Evolutionary conservation across 2,113 vertebrate species (phyloP).

Genomic region (Diadophis punctatus): DNA sequence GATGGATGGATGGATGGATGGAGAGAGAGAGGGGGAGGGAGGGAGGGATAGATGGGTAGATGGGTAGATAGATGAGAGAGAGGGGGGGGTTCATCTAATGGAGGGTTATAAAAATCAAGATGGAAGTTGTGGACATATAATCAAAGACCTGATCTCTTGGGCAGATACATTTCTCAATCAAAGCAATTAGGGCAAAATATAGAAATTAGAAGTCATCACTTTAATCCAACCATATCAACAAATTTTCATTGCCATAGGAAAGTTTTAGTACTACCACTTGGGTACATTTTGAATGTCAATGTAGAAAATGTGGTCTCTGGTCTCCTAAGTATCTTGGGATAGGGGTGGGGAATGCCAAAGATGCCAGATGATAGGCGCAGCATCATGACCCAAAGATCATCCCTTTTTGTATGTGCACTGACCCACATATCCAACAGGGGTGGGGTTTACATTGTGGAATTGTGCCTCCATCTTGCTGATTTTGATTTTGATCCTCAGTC

Average conservation of each 20-base stretch:
- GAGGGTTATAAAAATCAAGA: not conserved
- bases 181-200: not conserved
- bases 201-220: not conserved
- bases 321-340: not conserved
- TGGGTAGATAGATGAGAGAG: too few species aligned
- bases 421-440: not conserved
- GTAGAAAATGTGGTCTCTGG: not conserved
- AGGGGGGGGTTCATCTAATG: not conserved
- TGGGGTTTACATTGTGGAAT: not conserved
- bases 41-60: rapidly evolving
- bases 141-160: not conserved
- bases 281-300: not conserved
- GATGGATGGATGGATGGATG: too few species aligned
- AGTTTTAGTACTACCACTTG: not conserved
- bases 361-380: not conserved
- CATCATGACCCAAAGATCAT: not conserved
- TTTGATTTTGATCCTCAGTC: not conserved
- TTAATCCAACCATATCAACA: not conserved
- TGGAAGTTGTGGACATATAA: not conserved
- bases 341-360: not conserved
- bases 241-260: not conserved
- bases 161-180: not conserved
- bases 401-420: not conserved
- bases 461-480: not conserved
- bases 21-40: too few species aligned